phyloP scores from a whole-genome alignment of 1,140 invertebrate species.

The Micrasema minimum region DNA sequence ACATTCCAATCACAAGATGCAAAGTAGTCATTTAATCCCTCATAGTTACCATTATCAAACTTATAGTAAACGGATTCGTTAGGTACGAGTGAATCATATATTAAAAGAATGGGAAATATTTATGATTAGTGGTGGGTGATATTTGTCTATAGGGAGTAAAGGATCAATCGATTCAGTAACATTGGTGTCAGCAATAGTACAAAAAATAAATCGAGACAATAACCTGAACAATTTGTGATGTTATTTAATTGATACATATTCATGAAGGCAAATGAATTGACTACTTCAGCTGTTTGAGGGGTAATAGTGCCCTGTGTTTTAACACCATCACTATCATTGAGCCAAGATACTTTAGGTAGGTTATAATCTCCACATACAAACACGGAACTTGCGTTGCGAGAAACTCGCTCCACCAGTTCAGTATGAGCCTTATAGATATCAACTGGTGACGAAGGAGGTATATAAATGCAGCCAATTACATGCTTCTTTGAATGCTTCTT shows the following conservation, averaged over 20 bases:
- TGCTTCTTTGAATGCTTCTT: background rate
- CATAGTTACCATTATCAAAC: too few species aligned
- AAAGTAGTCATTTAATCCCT: too few species aligned
- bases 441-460: background rate
- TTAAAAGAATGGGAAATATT: background rate
- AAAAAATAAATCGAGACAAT: background rate
- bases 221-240: background rate
- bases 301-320: background rate
- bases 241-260: conserved; percentile 5
- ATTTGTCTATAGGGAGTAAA: background rate
- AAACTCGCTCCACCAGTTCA: background rate
- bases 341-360: background rate
- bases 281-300: background rate
- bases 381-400: background rate
- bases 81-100: too few species aligned
- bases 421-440: background rate
- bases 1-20: too few species aligned
- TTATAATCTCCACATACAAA: conserved; percentile 15
- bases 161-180: background rate
- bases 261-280: background rate
- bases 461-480: background rate
- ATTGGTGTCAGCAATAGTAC: background rate
- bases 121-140: background rate
- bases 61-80: too few species aligned
- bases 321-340: background rate